Conservation (phyloP, 2,113 vertebrate species). For the Pleuronectes platessa region DNA sequence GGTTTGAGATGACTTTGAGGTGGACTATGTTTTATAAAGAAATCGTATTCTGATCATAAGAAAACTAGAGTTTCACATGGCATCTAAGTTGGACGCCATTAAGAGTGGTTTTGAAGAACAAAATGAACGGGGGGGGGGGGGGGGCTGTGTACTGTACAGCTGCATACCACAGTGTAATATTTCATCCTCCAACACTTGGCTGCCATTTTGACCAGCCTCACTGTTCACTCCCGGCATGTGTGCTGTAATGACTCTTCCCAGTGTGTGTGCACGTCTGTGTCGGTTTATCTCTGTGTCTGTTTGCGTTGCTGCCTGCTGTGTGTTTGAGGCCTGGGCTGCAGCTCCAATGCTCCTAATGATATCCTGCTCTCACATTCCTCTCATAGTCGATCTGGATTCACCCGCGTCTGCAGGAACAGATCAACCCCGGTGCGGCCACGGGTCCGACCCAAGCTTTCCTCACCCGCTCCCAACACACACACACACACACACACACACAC, state of each 20-base stretch:
- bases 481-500: slow-evolving; percentile 14
- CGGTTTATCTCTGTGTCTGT: slow-evolving; percentile 41
- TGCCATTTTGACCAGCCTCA: slow-evolving; percentile 40
- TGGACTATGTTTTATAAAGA: not conserved
- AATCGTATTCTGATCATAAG: not conserved
- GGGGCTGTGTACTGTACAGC: not conserved
- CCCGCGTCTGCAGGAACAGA: slow-evolving; percentile 62
- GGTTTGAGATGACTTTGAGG: too few relatives aligned
- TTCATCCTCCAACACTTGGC: slow-evolving; percentile 23
- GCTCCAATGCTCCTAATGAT: slow-evolving; percentile 72
- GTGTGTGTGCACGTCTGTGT: slow-evolving; percentile 17
- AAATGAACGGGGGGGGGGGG: not conserved
- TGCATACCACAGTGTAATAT: slow-evolving; percentile 30
- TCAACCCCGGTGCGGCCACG: slow-evolving; percentile 60
- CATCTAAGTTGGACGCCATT: not conserved
- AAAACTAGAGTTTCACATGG: not conserved
- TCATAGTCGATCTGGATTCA: slow-evolving; percentile 73
- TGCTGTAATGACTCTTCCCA: slow-evolving; percentile 25
- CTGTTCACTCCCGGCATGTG: slow-evolving; percentile 4
- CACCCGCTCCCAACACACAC: slow-evolving; percentile 42
- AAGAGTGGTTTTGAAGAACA: slow-evolving; percentile 1
- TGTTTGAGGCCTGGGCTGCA: slow-evolving; percentile 50
- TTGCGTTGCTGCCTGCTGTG: slow-evolving; percentile 56
- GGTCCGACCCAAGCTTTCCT: slow-evolving; percentile 72
- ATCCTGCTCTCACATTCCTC: slow-evolving; percentile 79